Conservation (phyloP, 2,113 vertebrate genomes). For the Delphinapterus leucas region DNA sequence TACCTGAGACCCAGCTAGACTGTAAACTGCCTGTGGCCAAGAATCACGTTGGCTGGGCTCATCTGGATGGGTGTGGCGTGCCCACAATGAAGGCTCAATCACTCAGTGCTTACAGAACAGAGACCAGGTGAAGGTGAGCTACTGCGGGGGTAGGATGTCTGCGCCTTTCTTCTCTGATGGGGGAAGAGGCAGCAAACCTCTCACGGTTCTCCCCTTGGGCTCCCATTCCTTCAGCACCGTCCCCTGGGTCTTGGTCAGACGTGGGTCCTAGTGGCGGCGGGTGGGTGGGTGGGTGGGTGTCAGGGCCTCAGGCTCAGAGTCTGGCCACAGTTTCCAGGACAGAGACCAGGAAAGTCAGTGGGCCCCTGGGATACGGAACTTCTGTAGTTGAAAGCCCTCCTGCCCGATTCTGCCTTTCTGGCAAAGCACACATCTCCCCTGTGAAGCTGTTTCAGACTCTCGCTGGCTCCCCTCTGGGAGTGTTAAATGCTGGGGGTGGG, state of each 20-base stretch:
- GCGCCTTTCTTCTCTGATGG: not conserved
- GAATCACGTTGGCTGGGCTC: no score
- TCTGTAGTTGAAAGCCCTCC: not conserved
- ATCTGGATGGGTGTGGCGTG: accelerated
- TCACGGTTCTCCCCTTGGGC: not conserved
- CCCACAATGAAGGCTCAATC: not conserved
- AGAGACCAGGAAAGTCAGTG: not conserved
- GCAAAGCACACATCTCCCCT: not conserved
- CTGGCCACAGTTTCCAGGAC: not conserved
- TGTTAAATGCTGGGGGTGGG: not conserved
- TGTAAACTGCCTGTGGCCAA: not conserved
- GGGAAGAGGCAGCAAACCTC: not conserved
- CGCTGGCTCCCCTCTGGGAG: not conserved
- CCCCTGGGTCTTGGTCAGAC: not conserved
- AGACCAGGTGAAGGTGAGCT: not conserved
- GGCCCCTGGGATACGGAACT: not conserved
- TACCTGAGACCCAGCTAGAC: not conserved
- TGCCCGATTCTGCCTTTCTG: not conserved
- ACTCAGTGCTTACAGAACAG: not conserved
- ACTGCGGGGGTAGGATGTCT: no score
- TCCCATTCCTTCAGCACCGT: not conserved
- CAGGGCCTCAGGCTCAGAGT: not conserved
- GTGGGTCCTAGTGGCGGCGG: not conserved
- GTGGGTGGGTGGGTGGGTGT: not conserved
- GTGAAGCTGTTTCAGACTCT: not conserved